phyloP scores from a whole-genome alignment of 2,113 vertebrate genomes.

The Aix galericulata region DNA sequence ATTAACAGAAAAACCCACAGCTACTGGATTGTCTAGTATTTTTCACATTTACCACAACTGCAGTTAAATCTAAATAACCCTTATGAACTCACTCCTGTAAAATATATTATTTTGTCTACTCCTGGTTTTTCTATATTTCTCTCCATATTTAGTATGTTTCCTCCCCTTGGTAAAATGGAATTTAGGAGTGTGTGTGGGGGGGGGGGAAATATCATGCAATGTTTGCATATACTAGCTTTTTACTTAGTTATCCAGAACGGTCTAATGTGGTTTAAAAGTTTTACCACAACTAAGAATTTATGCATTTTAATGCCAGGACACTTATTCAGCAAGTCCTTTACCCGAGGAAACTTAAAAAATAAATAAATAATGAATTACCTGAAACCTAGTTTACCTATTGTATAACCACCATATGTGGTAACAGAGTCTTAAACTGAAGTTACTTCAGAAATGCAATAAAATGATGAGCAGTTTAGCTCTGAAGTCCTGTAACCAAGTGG shows the following conservation, averaged over 20 bases:
- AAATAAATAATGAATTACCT: not conserved
- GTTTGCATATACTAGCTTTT: not conserved
- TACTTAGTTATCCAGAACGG: not conserved
- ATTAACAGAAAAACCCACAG: not conserved
- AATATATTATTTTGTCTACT: not conserved
- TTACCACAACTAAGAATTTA: fast-evolving
- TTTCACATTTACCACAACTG: not conserved
- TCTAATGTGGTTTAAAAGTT: not conserved
- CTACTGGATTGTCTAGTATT: not conserved
- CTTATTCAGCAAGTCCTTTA: not conserved
- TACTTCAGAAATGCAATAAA: not conserved
- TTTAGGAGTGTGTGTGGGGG: fast-evolving
- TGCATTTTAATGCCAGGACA: not conserved
- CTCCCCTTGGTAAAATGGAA: not conserved
- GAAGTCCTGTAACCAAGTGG: not conserved
- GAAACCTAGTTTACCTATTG: not conserved
- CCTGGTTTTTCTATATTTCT: not conserved
- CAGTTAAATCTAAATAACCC: not conserved
- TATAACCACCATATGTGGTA: not conserved
- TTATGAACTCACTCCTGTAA: not conserved
- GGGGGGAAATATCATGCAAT: fast-evolving
- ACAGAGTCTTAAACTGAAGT: not conserved
- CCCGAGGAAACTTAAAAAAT: not conserved
- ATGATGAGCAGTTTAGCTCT: not conserved
- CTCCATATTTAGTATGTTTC: not conserved